Evolutionary conservation across 2,888 invertebrate species (phyloP).

Genomic region (Plutella xylostella): DNA sequence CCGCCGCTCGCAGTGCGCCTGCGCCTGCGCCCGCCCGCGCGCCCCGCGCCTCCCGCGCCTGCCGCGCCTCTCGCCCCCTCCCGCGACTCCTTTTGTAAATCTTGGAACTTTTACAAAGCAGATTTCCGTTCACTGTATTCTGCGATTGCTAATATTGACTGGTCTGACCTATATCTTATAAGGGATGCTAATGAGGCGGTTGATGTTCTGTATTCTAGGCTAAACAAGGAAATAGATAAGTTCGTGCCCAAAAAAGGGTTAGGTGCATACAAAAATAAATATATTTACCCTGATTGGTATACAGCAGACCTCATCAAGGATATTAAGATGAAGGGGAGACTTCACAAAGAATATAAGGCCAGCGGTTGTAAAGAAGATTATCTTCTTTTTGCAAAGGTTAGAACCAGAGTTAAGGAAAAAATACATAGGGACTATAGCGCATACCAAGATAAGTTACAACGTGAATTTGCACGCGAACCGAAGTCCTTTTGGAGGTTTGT

Average conservation of each 20-base stretch:
- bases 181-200: constrained; percentile 4
- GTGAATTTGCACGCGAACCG: constrained; percentile 4
- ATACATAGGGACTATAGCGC: neutral
- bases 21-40: neutral
- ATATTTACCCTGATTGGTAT: constrained; percentile 18
- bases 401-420: constrained; percentile 1
- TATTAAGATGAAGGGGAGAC: constrained; percentile 8
- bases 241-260: constrained; percentile 15
- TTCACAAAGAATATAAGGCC: constrained; percentile 8
- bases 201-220: constrained; percentile 11
- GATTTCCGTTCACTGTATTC: constrained; percentile 13
- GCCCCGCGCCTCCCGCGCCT: too few species aligned
- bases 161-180: constrained; percentile 11
- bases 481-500: constrained; percentile 11
- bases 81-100: neutral
- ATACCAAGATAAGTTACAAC: neutral
- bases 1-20: constrained; percentile 3
- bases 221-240: constrained; percentile 9
- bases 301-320: constrained; percentile 14
- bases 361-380: neutral
- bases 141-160: constrained; percentile 9
- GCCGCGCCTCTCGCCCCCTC: too few species aligned
- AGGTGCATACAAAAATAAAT: constrained; percentile 2
- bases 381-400: constrained; percentile 3
- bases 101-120: constrained; percentile 18